phyloP scores from a whole-genome alignment of 2,113 vertebrate species.

The Maccullochella peelii region DNA sequence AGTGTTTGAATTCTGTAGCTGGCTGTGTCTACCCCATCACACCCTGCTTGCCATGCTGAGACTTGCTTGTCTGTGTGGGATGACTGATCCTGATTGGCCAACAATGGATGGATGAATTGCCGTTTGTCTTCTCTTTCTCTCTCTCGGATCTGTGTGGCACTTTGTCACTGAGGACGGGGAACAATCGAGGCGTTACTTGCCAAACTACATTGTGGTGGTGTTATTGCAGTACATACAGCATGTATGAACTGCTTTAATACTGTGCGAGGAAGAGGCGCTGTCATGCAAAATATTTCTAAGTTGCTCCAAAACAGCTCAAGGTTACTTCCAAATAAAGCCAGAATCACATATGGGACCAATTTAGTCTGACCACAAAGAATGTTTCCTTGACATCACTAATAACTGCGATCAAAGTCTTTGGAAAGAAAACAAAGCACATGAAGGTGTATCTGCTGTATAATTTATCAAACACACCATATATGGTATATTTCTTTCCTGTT shows the following conservation, averaged over 20 bases:
- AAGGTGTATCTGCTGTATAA: background rate
- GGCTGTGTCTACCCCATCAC: slow-evolving; percentile 48
- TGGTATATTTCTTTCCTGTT: background rate
- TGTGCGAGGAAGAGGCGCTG: background rate
- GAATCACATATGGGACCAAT: slow-evolving; percentile 70
- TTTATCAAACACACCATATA: background rate
- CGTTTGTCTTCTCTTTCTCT: slow-evolving; percentile 49
- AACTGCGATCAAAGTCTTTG: slow-evolving; percentile 31
- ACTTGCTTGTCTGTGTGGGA: slow-evolving; percentile 74
- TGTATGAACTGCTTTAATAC: background rate
- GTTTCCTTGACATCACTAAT: slow-evolving; percentile 52
- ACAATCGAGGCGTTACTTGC: background rate
- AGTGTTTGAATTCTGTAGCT: slow-evolving; percentile 38
- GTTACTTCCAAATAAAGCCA: slow-evolving; percentile 18
- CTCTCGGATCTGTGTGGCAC: background rate
- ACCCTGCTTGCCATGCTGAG: slow-evolving; percentile 70
- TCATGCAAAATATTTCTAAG: background rate
- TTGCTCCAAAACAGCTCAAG: background rate
- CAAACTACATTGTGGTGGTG: background rate
- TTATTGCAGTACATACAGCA: background rate
- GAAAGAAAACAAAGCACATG: background rate
- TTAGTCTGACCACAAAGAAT: slow-evolving; percentile 45
- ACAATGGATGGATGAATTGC: slow-evolving; percentile 64
- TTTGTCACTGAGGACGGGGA: too few relatives aligned
- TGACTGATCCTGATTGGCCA: slow-evolving; percentile 53